Evolutionary conservation across 2,888 invertebrate genomes (phyloP), one percentile per base, ranked within the genome.

Genomic region (Oscheius sp.): DNA sequence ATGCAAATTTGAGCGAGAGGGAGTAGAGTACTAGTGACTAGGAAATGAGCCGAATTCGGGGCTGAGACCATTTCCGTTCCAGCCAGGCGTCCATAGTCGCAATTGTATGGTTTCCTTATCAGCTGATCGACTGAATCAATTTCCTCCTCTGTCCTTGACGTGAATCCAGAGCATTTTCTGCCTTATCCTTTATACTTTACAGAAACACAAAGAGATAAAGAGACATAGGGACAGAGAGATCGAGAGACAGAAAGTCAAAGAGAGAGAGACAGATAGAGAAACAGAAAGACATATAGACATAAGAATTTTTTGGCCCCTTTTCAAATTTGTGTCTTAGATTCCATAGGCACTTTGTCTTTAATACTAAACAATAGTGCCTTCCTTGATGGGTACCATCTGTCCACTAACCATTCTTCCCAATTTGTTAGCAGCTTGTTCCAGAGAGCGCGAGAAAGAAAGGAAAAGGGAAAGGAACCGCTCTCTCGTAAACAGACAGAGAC

Each of bases 1-100:
- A 68, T 68, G 68, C 68, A 68, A 68, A 68, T 68, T 53, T 55
- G 47, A 42, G 42, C 42, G 42, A 42, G 37, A 29, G 37, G 55
- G 55, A 21, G 21, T 21, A 21, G 53, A 68, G 68, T 68, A 68
- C 55, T 48, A 48, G 65, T n/a, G 51, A 21, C 35, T 42, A 60
- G 60, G 60, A 60, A 60, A 63, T 63, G 13, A 42, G 42, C 42
- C 42, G 42, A 42, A 42, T 42, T 42, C 42, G 42, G 21, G 53
- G 4, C 53, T 53, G 13, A 13, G 53, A 29, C 53, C 53, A 13
- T 53, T 53, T 53, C 53, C n/a, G 53, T 29, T 11, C 53, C 53
- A 9, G 13, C 10, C 13, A 13, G 13, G 50, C 13, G 10, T 1
- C 9, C 50, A 11, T 13, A 53, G 29, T 53, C 29, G n/a, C 60